phyloP scores from a whole-genome alignment of 2,888 invertebrate species.

The Hirtodrosophila duncani region DNA sequence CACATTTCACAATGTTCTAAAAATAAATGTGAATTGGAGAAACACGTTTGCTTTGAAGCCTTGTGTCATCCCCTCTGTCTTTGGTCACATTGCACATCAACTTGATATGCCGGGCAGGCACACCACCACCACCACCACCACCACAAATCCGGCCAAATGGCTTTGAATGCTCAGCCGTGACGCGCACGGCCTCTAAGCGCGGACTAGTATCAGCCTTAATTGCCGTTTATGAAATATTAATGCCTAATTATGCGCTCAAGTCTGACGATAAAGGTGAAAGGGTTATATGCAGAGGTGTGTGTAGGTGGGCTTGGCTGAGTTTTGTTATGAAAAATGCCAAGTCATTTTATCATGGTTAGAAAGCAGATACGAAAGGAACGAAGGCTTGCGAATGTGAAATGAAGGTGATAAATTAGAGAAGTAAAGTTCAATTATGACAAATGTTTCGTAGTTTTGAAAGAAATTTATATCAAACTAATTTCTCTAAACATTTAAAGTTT shows the following conservation, averaged over 20 bases:
- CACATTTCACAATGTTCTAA: conserved; percentile 11
- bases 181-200: conserved; percentile 19
- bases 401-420: not conserved
- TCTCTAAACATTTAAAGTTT: too few species aligned
- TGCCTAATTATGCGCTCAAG: conserved; percentile 59
- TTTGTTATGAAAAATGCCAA: conserved; percentile 15
- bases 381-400: not conserved
- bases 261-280: conserved; percentile 15
- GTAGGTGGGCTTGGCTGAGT: not conserved
- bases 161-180: conserved; percentile 20
- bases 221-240: conserved; percentile 64
- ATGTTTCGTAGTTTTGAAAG: not conserved
- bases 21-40: conserved; percentile 27
- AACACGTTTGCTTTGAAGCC: conserved; percentile 40
- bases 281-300: conserved; percentile 16
- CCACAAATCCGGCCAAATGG: conserved; percentile 2
- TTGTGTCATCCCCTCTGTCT: conserved; percentile 7
- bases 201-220: conserved; percentile 33
- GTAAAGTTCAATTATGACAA: conserved; percentile 1
- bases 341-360: conserved; percentile 27
- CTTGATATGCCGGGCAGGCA: conserved; percentile 7
- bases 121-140: not conserved
- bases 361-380: conserved; percentile 1
- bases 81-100: conserved; percentile 33
- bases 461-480: too few species aligned